Base-by-base conservation (phyloP, 2,797 vertebrate species). In the Darevskia mixta region DNA sequence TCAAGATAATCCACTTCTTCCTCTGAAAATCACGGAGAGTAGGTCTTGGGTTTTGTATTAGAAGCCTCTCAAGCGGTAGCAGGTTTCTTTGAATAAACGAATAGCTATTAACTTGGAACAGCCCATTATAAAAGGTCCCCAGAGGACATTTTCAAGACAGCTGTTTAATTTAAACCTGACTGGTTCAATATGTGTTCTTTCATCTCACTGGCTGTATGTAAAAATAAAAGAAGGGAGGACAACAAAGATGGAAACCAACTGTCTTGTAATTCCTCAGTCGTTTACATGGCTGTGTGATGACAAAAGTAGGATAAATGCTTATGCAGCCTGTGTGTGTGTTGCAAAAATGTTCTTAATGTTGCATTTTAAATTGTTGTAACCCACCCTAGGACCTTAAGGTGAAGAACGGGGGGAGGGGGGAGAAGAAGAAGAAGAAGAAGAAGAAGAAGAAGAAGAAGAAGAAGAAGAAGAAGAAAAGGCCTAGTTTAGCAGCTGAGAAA, bases 91-190 rank as follows among this genome's bases (percentile, higher is more conserved):
- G 85, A 86, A 71, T 84, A 72, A 84, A 85, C 43, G 23, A 41
- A 73, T 35, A 79, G 49, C 25, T 79, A 79, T 88, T 88, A 88
- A 84, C 82, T 84, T 88, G 49, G 82, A 88, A 71, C 49, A 79
- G 15, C 18, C 76, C 20, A 64, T 79, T 79, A 85, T 43, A 72
- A 79, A 84, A 9, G 29, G 67, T 35, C 75, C 64, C 66, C 29
- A 83, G 66, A 88, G 45, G 72, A 77, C 10, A 43, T 71, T 83
- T 72, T 27, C 35, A 79, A 45, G 27, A 45, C 87, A 88, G 49
- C 66, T 84, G 87, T 84, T 71, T 84, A 84, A 84, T 83, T 83
- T 88, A 84, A 88, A 73, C 76, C 77, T 79, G 87, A 85, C 49
- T 79, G 87, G 15, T 85, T 79, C 82, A 88, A 49, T 64, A 29